These are phyloP conservation scores for Drosophila mulleri DNA, from an alignment of 2,888 invertebrate genomes.

Conservation along the genomic window DNA sequence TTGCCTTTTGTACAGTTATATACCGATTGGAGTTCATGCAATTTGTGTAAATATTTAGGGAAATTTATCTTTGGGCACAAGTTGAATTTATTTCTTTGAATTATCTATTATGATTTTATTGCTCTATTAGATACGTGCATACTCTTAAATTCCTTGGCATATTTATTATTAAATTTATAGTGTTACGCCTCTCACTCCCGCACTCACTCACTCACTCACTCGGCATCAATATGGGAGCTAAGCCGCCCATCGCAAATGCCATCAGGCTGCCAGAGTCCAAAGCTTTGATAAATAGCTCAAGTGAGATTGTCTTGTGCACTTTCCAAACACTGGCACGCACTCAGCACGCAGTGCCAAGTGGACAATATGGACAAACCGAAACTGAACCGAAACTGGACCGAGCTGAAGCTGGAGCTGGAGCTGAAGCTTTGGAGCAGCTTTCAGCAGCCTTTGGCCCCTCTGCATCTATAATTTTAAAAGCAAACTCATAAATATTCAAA, in stretches of 20 bases:
- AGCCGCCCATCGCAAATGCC: slow-evolving; percentile 50
- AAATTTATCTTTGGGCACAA: slow-evolving; percentile 2
- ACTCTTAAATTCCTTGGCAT: slow-evolving; percentile 22
- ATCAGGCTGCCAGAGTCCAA: slow-evolving; percentile 45
- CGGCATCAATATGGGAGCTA: slow-evolving; percentile 44
- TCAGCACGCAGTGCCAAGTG: slow-evolving; percentile 51
- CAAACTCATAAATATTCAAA: slow-evolving; percentile 81
- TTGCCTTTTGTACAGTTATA: neutral
- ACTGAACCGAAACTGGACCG: neutral
- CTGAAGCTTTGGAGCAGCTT: slow-evolving; percentile 17
- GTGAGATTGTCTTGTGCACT: slow-evolving; percentile 61
- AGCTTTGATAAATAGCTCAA: slow-evolving; percentile 74
- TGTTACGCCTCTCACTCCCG: slow-evolving; percentile 12
- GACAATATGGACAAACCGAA: slow-evolving; percentile 42
- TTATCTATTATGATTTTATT: slow-evolving; percentile 27
- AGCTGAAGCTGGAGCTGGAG: neutral
- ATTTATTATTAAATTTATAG: slow-evolving; percentile 43
- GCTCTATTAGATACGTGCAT: slow-evolving; percentile 28
- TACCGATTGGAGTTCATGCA: neutral
- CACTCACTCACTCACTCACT: neutral
- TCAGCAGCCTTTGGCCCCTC: slow-evolving; percentile 49
- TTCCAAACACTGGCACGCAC: slow-evolving; percentile 41
- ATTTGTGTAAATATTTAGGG: slow-evolving; percentile 1
- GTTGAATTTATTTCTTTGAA: slow-evolving; percentile 11
- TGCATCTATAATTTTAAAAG: slow-evolving; percentile 81